Percentiles rank a stretch among this genome's conserved stretches.
These are phyloP conservation scores for Nyctibius bracteatus DNA, from an alignment of 2,113 vertebrate genomes.

Conservation along the genomic window DNA sequence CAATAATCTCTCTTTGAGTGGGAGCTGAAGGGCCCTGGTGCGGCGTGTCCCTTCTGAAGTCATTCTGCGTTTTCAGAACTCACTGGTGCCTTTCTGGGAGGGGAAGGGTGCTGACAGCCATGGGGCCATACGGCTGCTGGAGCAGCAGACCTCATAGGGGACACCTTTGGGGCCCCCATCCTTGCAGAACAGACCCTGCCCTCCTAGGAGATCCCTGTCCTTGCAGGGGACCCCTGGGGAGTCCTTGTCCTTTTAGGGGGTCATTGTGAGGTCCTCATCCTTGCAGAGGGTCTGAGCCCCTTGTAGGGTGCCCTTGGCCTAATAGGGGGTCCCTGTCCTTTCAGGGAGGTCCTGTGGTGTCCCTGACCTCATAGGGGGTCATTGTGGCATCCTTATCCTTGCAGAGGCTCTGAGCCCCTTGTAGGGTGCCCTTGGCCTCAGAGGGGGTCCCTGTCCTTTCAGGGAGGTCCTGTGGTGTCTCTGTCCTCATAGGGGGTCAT, in stretches of 20 bases:
- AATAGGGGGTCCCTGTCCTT: not conserved
- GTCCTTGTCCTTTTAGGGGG: no score
- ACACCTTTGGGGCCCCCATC: not conserved
- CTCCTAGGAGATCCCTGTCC: not conserved
- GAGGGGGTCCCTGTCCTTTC: not conserved
- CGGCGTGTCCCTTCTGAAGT: not conserved
- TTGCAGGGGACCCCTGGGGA: not conserved
- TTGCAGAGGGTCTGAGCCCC: not conserved
- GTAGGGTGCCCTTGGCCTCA: not conserved
- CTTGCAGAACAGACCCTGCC: not conserved
- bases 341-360: not conserved
- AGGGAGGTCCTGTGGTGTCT: not conserved
- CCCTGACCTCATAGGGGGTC: not conserved
- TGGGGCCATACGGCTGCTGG: fast-evolving
- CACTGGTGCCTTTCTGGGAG: not conserved
- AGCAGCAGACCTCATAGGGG: not conserved
- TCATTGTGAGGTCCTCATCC: not conserved
- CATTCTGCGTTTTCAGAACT: not conserved
- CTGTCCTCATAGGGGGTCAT: not conserved
- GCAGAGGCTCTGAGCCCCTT: not conserved
- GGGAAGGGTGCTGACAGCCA: not conserved
- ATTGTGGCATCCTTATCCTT: not conserved
- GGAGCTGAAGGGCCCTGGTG: not conserved
- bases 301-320: not conserved
- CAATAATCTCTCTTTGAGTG: not conserved